phyloP scores from a whole-genome alignment of 2,888 invertebrate species.

The Hoplodrina ambigua region DNA sequence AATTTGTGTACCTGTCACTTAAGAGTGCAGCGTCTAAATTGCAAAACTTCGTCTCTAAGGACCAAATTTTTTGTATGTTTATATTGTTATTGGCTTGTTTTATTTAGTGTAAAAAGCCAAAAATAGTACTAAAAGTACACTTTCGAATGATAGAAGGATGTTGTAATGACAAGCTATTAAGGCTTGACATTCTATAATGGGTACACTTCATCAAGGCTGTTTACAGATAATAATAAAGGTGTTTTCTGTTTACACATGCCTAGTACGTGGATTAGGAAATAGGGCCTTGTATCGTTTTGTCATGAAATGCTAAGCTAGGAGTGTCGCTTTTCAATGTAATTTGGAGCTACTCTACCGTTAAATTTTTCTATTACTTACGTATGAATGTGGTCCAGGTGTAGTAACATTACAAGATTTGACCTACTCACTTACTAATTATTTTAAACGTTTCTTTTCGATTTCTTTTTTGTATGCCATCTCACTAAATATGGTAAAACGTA shows the following conservation, averaged over 20 bases:
- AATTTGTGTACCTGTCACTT: neutral
- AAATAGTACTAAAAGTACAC: neutral
- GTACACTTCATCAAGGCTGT: conserved; percentile 24
- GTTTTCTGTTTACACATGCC: conserved; percentile 35
- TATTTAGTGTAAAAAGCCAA: neutral
- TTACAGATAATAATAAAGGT: conserved; percentile 29
- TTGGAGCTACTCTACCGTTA: conserved; percentile 24
- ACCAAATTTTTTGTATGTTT: neutral
- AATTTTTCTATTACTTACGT: conserved; percentile 12
- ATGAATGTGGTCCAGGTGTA: neutral
- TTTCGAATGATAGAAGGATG: neutral
- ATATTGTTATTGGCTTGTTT: neutral
- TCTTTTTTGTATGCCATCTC: no score
- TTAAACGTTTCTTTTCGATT: no score
- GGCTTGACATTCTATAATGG: conserved; percentile 9
- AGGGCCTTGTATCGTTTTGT: conserved; percentile 32
- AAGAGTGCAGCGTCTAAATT: no score
- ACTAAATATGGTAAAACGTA: no score
- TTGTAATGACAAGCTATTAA: neutral
- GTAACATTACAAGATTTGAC: conserved; percentile 1
- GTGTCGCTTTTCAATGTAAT: conserved; percentile 40
- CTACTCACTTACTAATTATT: neutral
- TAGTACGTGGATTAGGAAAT: conserved; percentile 35
- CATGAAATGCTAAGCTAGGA: conserved; percentile 36
- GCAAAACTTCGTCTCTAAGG: neutral